phyloP scores from a whole-genome alignment of 2,888 invertebrate species.

The Alentia gelatinosa region DNA sequence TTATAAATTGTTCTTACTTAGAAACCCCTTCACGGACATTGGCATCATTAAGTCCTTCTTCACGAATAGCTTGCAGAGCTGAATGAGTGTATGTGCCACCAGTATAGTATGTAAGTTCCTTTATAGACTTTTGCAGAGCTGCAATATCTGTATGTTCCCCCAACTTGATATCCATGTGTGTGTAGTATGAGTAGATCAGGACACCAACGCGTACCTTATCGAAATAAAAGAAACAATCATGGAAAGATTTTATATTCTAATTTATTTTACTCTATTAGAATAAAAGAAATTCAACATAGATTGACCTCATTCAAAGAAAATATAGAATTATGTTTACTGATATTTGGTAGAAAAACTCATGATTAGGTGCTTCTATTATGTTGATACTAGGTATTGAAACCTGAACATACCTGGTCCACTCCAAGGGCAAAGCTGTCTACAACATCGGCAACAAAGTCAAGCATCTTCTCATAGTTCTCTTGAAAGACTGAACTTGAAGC shows the following conservation, averaged over 20 bases:
- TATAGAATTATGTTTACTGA: too few relatives aligned
- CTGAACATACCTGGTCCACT: not conserved
- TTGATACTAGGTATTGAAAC: not conserved
- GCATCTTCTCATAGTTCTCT: not conserved
- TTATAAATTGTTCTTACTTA: not conserved
- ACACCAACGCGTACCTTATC: conserved; percentile 35
- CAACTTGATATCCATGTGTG: not conserved
- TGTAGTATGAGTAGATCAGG: not conserved
- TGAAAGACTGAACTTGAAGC: not conserved
- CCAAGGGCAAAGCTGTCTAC: conserved; percentile 6
- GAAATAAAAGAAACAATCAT: too few relatives aligned
- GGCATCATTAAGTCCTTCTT: not conserved
- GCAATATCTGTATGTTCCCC: not conserved
- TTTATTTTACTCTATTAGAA: too few relatives aligned
- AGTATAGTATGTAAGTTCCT: conserved; percentile 12
- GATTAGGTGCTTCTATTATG: not conserved
- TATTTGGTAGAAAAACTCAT: not conserved
- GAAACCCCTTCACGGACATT: not conserved
- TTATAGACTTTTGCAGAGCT: not conserved
- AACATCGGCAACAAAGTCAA: conserved; percentile 3
- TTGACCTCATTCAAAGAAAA: too few relatives aligned
- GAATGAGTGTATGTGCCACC: conserved; percentile 44
- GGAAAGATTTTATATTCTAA: too few relatives aligned
- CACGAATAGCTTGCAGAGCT: not conserved
- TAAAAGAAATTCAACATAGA: too few relatives aligned